Base-by-base conservation (phyloP, 2,888 invertebrate species). In the Sussaba pulchella region DNA sequence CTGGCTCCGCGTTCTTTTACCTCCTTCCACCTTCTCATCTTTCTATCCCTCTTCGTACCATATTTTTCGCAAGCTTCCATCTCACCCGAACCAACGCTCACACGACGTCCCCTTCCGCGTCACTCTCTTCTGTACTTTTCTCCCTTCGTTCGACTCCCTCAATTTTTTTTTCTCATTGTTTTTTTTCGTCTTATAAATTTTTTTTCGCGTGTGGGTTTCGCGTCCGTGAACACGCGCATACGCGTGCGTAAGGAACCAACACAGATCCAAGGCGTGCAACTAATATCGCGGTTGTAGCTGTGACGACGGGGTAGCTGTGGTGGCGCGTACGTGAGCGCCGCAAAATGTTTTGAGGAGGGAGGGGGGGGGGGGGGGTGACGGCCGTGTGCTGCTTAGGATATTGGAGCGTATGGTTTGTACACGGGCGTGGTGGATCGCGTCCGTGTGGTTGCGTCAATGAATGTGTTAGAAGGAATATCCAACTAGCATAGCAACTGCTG, bases 401-500 rank as follows among this genome's bases (percentile, higher is more conserved):
- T 52, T 59, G 45, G 31, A 36, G 31, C 63, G 52, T 75, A 63
- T 24, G 26, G 31, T 31, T 31, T 39, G 26, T 57, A 50, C 39
- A 10, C 10, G 39, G 17, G 2, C 8, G 57, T 66, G 24, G 19
- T 64, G 17, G 57, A 26, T 39, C 36, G 24, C 26, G 57, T 41
- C 24, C 6, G 45, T 52, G 70, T 75, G 45, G 57, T 57, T 52
- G 64, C 17, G 61, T 47, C 50, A 71, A 66, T 63, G 72, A 59
- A 66, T 57, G 64, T 66, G 72, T 47, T 64, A 83, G 83, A 86
- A 87, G 87, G 88, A 89, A 88, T 87, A 88, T 71, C 87, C 87
- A 88, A 87, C 90, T 89, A 91, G 91, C 91, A 90, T 91, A 90
- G 91, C 91, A 91, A 91, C 91, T 91, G 91, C 91, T 91, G 90